Evolutionary conservation across 2,113 vertebrate species (phyloP).

Genomic region (Acanthochromis polyacanthus): DNA sequence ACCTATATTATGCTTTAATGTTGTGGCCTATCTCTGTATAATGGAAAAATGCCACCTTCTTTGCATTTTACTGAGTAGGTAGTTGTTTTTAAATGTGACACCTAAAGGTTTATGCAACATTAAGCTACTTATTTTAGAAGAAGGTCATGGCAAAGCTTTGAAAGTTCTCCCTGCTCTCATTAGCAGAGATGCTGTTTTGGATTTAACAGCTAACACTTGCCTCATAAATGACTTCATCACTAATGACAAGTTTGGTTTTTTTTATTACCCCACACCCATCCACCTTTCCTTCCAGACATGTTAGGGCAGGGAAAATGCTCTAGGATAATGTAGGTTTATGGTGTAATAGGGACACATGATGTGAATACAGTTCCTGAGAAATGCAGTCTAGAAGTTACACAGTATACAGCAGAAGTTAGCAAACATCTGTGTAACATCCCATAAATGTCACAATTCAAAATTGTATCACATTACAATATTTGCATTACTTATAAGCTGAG

Average conservation of each 20-base stretch:
- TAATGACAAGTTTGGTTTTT: conserved; percentile 40
- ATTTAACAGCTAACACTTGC: conserved; percentile 18
- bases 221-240: conserved; percentile 34
- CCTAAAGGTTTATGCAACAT: background rate
- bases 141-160: background rate
- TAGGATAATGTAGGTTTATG: conserved; percentile 5
- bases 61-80: background rate
- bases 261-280: conserved; percentile 31
- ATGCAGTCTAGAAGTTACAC: background rate
- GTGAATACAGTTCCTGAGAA: background rate
- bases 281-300: conserved; percentile 9
- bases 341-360: background rate
- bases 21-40: background rate
- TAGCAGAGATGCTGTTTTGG: conserved; percentile 27
- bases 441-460: too few species aligned
- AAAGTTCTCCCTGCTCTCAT: conserved; percentile 11
- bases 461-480: too few species aligned
- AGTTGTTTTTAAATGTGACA: conserved; percentile 1
- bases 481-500: too few species aligned
- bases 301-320: background rate
- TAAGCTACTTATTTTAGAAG: conserved; percentile 3
- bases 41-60: conserved; percentile 27
- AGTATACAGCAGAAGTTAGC: background rate
- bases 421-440: too few species aligned
- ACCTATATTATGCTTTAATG: too few species aligned